Conservation (phyloP, 2,888 invertebrate genomes). For the Pachymerium ferrugineum region DNA sequence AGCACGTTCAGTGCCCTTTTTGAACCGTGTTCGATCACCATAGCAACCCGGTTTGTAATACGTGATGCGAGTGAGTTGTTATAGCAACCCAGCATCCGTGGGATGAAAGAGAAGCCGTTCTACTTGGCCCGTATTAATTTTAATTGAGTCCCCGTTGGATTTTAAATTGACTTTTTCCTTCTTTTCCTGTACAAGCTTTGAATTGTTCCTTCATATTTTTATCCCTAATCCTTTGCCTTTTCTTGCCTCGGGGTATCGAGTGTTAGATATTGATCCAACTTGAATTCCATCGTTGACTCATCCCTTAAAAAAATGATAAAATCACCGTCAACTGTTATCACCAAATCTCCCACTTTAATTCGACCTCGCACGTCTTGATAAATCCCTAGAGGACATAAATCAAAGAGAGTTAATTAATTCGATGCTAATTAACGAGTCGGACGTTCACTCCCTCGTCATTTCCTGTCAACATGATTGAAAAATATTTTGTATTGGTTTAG, state of each 20-base stretch:
- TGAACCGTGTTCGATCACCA: background rate
- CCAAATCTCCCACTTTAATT: too few relatives aligned
- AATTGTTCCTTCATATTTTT: background rate
- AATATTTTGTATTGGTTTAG: too few relatives aligned
- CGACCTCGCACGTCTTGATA: too few relatives aligned
- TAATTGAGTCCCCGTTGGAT: constrained; percentile 12
- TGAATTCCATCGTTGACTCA: background rate
- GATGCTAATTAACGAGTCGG: too few relatives aligned
- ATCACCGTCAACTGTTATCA: too few relatives aligned
- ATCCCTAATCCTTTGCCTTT: background rate
- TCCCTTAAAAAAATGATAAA: background rate
- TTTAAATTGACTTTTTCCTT: constrained; percentile 12
- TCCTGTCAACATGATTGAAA: too few relatives aligned
- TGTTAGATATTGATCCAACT: background rate
- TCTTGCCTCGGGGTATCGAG: background rate
- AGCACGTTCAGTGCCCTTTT: background rate
- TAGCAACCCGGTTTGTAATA: background rate
- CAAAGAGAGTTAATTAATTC: too few relatives aligned
- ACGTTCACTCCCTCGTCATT: too few relatives aligned
- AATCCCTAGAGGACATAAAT: too few relatives aligned
- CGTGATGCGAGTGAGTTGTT: background rate
- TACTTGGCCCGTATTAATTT: background rate
- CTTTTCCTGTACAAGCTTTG: background rate
- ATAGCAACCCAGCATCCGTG: background rate
- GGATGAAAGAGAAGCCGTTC: constrained; percentile 12